Base-by-base conservation (phyloP, 1,140 invertebrate species). In the Zaprionus ghesquierei region DNA sequence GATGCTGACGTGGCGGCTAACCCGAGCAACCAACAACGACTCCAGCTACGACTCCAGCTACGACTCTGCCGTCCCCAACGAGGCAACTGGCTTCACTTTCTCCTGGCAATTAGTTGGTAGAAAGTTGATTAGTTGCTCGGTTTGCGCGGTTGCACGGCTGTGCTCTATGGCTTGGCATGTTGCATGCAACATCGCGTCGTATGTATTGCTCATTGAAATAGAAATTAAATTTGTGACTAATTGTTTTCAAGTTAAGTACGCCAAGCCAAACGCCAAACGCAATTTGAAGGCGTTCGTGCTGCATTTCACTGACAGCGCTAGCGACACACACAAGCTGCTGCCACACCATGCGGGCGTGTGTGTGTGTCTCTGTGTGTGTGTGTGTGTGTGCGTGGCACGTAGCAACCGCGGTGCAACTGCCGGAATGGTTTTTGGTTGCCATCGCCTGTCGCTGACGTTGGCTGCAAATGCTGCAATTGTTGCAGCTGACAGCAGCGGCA, bases 191-290 rank as follows among this genome's bases (percentile, higher is more conserved):
- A 6, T 38, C 63, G 59, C 62, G 23, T 13, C 38, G 23, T 41
- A 41, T 61, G 35, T 27, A 59, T 71, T 27, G 25, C 41, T 33
- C 61, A 78, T 79, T 56, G 62, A 44, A 53, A 73, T 58, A 70
- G 53, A 77, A 89, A 89, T 89, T 82, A 51, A 89, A 82, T 87
- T 89, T 89, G 72, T 73, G 81, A 69, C 82, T 87, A 87, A 87
- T 87, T 87, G 82, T 82, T 71, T 68, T 55, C 62, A 59, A 66
- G 69, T 65, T 84, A 84, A 79, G 76, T 63, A 49, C 33, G 51
- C 25, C 33, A 27, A 29, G 63, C 58, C 64, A 68, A 73, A 68
- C 46, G 49, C 54, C 59, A 72, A n/a, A n/a, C n/a, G n/a, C n/a
- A n/a, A 60, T 46, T 41, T 41, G 69, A 55, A 73, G 71, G 75